Percentiles rank a stretch among this genome's conserved stretches.
phyloP scores from a whole-genome alignment of 1,140 invertebrate species.

The Cydia amplana region DNA sequence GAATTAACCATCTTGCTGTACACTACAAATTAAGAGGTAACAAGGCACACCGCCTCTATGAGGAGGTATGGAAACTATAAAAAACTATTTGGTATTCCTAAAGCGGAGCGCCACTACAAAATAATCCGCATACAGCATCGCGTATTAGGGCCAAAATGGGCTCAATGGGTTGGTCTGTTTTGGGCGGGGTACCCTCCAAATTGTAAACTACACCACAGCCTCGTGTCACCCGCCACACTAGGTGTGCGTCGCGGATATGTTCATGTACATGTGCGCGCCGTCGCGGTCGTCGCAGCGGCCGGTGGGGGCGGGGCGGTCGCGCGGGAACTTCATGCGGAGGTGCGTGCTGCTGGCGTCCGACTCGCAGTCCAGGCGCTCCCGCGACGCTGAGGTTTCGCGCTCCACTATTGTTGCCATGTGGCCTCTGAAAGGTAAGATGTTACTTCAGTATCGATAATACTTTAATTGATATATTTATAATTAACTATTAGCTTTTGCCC shows the following conservation, averaged over 20 bases:
- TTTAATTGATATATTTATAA: not conserved
- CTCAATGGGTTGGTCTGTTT: too few relatives aligned
- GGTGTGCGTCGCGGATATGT: constrained; percentile 67
- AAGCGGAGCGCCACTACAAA: too few relatives aligned
- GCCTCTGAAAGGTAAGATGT: constrained; percentile 40
- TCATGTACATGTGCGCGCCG: constrained; percentile 70
- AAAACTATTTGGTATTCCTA: too few relatives aligned
- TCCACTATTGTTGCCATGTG: constrained; percentile 75
- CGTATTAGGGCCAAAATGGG: too few relatives aligned
- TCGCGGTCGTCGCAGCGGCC: constrained; percentile 61
- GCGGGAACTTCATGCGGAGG: constrained; percentile 58
- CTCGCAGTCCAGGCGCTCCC: constrained; percentile 59
- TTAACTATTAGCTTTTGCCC: too few relatives aligned
- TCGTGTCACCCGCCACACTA: constrained; percentile 34
- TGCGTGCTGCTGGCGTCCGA: constrained; percentile 53
- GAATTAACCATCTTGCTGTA: too few relatives aligned
- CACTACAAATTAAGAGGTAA: too few relatives aligned
- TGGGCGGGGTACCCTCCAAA: too few relatives aligned
- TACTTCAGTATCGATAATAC: not conserved
- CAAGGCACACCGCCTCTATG: too few relatives aligned
- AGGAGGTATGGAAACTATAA: too few relatives aligned
- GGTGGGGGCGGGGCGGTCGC: constrained; percentile 44
- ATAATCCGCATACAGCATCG: too few relatives aligned
- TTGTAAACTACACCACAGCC: too few relatives aligned
- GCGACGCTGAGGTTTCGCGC: constrained; percentile 63